phyloP scores from a whole-genome alignment of 2,113 vertebrate species.

The Clarias batrachus region DNA sequence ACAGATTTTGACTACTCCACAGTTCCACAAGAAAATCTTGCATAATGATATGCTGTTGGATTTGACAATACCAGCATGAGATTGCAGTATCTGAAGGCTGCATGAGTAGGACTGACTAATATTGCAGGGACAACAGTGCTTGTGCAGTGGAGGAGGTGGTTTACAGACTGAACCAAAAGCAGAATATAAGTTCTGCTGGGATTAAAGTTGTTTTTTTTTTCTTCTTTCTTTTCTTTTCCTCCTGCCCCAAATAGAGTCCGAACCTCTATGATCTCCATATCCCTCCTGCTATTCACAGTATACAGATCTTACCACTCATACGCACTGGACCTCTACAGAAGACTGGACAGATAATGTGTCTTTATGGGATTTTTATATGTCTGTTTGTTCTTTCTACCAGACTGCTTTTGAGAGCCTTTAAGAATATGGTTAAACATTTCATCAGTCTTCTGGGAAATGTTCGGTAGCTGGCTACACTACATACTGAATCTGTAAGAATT shows the following conservation, averaged over 20 bases:
- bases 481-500: not conserved
- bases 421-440: too few species aligned
- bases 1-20: not conserved
- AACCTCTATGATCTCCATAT: not conserved
- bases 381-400: not conserved
- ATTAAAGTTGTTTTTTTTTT: not conserved
- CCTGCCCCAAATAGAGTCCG: not conserved
- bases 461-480: not conserved
- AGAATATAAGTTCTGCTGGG: not conserved
- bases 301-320: not conserved
- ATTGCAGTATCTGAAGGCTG: conserved; percentile 22
- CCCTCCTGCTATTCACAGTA: not conserved
- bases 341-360: not conserved
- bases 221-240: not conserved
- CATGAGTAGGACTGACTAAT: conserved; percentile 22
- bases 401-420: not conserved
- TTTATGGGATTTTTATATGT: not conserved
- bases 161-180: not conserved
- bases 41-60: not conserved
- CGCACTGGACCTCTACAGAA: not conserved
- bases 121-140: not conserved
- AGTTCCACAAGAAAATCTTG: not conserved
- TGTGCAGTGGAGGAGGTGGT: conserved; percentile 1
- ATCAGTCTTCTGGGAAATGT: not conserved
- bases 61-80: not conserved